Evolutionary conservation across 1,140 invertebrate genomes (phyloP), one percentile per base, ranked within the genome.

Genomic region (Macrobrachium nipponense): DNA sequence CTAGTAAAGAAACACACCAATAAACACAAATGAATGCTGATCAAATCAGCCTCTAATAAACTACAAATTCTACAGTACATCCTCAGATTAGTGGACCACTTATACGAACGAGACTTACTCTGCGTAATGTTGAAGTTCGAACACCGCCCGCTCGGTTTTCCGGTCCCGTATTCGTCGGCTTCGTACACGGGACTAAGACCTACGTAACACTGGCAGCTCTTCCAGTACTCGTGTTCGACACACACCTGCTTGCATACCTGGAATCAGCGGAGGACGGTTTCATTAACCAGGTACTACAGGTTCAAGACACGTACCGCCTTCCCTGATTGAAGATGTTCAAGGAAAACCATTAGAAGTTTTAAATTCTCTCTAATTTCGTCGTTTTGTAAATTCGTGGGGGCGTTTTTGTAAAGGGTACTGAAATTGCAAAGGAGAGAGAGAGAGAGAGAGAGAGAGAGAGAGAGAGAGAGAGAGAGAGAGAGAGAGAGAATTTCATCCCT

Each of bases 171-270:
- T 44, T 27, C n/a, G 2, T 23, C 17, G 12, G 58, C 51, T 8
- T 81, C 23, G 68, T 72, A 59, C 51, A 70, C 80, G 6, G 62
- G 80, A 18, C 44, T 70, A 12, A 70, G 44, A 44, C 64, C 64
- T 18, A 44, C 64, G 18, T 59, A 68, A 23, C 80, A 81, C 23
- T 23, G 51, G 68, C 80, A 81, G 8, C 80, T 64, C 17, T 27
- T 20, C 10, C 80, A 36, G 43, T 81, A 70, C 59, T 81, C 80
- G n/a, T 51, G 36, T 51, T 81, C 80, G 44, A 82, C 68, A 62
- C 81, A 82, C 70, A 82, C 68, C 59, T 62, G 72, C 59, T 61
- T 61, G 36, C 81, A 82, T 68, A 82, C 72, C 68, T 76, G 72
- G 23, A 43, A 17, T 27, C 23, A 70, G 5, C 18, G 12, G 23